These are phyloP conservation scores for Oryzias javanicus DNA, from an alignment of 2,113 vertebrate species.

Conservation along the genomic window DNA sequence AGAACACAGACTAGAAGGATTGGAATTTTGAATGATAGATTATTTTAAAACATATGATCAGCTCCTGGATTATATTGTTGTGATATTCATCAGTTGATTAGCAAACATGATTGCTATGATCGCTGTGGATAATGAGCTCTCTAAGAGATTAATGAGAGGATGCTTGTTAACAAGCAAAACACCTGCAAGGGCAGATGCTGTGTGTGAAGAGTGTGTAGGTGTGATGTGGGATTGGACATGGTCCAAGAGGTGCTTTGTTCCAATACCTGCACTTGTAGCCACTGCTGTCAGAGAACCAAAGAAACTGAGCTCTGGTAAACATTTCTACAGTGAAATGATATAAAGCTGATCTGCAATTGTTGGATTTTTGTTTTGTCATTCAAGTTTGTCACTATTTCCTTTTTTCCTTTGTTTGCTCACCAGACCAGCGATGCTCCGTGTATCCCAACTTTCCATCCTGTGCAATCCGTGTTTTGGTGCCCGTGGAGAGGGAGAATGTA, in stretches of 20 bases:
- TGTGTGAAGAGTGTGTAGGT: constrained; percentile 30
- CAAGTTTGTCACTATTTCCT: no score
- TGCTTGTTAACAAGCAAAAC: constrained; percentile 63
- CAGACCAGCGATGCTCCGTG: no score
- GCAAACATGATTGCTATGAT: constrained; percentile 48
- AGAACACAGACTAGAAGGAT: constrained; percentile 1
- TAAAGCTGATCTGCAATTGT: no score
- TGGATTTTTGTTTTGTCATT: no score
- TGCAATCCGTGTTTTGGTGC: no score
- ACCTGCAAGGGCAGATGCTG: constrained; percentile 66
- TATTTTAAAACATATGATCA: constrained; percentile 23
- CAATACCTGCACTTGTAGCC: constrained; percentile 53
- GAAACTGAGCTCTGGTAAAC: background rate
- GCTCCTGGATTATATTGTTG: constrained; percentile 50
- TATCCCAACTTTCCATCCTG: no score
- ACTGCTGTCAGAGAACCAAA: constrained; percentile 47
- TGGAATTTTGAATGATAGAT: constrained; percentile 28
- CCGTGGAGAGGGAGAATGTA: no score
- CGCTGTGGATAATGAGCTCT: constrained; percentile 58
- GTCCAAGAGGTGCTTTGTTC: constrained; percentile 47
- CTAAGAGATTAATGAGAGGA: constrained; percentile 69
- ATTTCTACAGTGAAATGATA: no score
- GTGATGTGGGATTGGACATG: constrained; percentile 40
- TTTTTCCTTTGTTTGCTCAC: no score
- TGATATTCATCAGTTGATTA: constrained; percentile 58